Base-by-base conservation (phyloP, 2,797 vertebrate species). In the Pelobates cultripes region DNA sequence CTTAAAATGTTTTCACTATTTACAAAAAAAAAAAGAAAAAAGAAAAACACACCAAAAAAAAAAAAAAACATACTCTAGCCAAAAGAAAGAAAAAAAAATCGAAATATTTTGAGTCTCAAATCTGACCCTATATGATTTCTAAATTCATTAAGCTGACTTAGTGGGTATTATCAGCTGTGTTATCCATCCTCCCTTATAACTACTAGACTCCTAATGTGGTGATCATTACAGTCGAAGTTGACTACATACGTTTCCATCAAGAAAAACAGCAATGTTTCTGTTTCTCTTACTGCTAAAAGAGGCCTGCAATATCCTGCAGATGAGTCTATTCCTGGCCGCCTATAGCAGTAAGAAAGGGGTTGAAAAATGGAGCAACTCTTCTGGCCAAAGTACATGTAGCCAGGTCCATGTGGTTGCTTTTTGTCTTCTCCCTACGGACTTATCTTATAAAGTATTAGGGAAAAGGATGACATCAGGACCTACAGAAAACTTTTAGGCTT, bases 391-490 rank as follows among this genome's bases (percentile, higher is more conserved):
- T 44, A 67, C 43, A 79, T 44, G 45, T 42, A 76, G 72, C 45
- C 77, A 75, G 67, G 47, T 66, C 77, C 82, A 79, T 80, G 67
- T 79, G 82, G 82, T 75, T 61, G 66, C 78, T 79, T 73, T 79
- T 63, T 69, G 61, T 71, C 81, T 75, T 78, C 9, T 79, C 81
- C 76, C 81, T 60, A 70, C 71, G 75, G 81, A 79, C 77, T 79
- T 76, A 79, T 79, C 55, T 75, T 83, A 83, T 53, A 83, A 79
- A 79, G 82, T 72, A 80, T 71, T 71, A 79, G 77, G 47, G 77
- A 69, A 83, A 75, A 79, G 77, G 73, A 84, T 84, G 77, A 84
- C 82, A 80, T 84, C 82, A 84, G 82, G 73, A 79, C 82, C 82
- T 75, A 80, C 45, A 84, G 82, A 80, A 80, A 68, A 84, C 82